A percentile compares a stretch with the other conserved stretches of the same genome.
phyloP scores from a whole-genome alignment of 2,888 invertebrate species.

The Mythimna pallens region DNA sequence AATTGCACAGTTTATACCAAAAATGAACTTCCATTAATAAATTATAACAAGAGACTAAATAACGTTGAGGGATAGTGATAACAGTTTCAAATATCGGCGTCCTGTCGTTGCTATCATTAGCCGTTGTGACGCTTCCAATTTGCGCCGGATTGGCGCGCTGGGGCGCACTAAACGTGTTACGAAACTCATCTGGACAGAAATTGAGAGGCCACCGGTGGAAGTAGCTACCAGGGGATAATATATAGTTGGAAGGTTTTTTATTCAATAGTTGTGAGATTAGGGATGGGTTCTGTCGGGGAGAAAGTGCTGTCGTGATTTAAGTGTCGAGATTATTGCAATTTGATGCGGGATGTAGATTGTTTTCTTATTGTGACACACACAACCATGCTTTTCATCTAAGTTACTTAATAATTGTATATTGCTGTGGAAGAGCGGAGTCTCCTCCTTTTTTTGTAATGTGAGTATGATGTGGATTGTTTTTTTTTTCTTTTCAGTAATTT shows the following conservation, averaged over 20 bases:
- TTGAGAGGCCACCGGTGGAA: slow-evolving; percentile 60
- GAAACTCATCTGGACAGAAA: slow-evolving; percentile 73
- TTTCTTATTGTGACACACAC: too few species aligned
- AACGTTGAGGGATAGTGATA: slow-evolving; percentile 20
- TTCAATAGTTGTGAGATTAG: slow-evolving; percentile 27
- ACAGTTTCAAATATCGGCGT: slow-evolving; percentile 48
- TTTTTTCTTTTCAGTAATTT: too few species aligned
- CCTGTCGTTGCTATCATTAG: slow-evolving; percentile 49
- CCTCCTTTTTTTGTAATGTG: too few species aligned
- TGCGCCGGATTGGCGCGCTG: slow-evolving; percentile 66
- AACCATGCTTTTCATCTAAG: too few species aligned
- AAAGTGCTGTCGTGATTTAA: not conserved
- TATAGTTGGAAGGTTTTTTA: slow-evolving; percentile 37
- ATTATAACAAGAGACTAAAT: slow-evolving; percentile 18
- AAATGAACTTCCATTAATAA: not conserved
- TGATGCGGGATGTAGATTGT: not conserved
- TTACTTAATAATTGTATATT: too few species aligned
- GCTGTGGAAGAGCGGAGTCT: too few species aligned
- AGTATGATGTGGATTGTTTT: too few species aligned
- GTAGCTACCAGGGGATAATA: not conserved
- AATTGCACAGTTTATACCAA: too few species aligned
- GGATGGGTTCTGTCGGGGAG: not conserved
- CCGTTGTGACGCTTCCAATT: slow-evolving; percentile 60
- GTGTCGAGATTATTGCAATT: not conserved
- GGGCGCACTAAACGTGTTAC: slow-evolving; percentile 69